phyloP scores from a whole-genome alignment of 1,140 invertebrate species.

The Thrips palmi region DNA sequence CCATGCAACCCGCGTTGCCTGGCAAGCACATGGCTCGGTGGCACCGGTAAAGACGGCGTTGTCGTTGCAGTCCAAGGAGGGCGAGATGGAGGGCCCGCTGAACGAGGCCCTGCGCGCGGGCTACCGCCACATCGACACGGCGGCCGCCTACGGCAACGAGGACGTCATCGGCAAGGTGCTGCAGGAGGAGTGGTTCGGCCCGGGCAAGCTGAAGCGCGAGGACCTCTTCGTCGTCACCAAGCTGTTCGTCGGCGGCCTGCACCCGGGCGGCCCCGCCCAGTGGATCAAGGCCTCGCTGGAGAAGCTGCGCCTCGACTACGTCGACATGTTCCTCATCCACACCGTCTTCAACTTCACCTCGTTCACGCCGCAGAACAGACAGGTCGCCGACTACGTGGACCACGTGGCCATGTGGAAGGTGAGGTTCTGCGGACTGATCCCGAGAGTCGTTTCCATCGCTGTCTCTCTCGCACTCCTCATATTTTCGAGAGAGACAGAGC shows the following conservation, averaged over 20 bases:
- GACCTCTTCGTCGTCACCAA: slow-evolving; percentile 52
- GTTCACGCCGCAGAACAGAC: slow-evolving; percentile 15
- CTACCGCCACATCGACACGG: slow-evolving; percentile 51
- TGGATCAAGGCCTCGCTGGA: slow-evolving; percentile 51
- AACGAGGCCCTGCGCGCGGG: slow-evolving; percentile 37
- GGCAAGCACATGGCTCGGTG: no score
- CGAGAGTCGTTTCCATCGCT: no score
- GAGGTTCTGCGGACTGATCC: no score
- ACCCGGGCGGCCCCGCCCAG: slow-evolving; percentile 45
- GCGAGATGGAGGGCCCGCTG: slow-evolving; percentile 31
- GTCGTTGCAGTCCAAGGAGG: slow-evolving; percentile 9
- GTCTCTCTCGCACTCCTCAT: no score
- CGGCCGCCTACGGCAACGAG: slow-evolving; percentile 42
- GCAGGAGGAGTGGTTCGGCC: slow-evolving; percentile 37
- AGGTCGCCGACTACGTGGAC: slow-evolving; percentile 14
- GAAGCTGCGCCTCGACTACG: slow-evolving; percentile 53
- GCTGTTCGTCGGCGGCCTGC: slow-evolving; percentile 57
- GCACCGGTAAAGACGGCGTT: no score
- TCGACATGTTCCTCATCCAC: slow-evolving; percentile 74
- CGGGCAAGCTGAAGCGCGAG: slow-evolving; percentile 38
- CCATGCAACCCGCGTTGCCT: no score
- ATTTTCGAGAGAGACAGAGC: no score
- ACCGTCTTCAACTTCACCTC: slow-evolving; percentile 48
- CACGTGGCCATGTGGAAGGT: slow-evolving; percentile 17
- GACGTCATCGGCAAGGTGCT: slow-evolving; percentile 36